These are phyloP conservation scores for Minunthozetes semirufus DNA, from an alignment of 2,888 invertebrate species.

Conservation along the genomic window DNA sequence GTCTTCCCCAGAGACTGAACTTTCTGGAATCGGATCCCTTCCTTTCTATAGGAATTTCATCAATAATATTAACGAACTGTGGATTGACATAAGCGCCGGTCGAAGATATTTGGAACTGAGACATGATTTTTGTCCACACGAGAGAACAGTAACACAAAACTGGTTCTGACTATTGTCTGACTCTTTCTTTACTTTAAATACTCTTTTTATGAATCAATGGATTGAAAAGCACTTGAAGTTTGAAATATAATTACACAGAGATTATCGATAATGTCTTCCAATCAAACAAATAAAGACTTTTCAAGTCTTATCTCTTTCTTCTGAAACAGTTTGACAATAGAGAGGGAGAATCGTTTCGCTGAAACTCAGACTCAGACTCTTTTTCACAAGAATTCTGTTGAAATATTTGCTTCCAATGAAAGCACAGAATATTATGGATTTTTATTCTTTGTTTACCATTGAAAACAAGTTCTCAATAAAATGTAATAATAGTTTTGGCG, in stretches of 20 bases:
- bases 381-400: no score
- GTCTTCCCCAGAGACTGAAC: not conserved
- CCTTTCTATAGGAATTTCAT: not conserved
- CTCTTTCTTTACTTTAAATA: not conserved
- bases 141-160: not conserved
- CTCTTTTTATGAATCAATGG: not conserved
- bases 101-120: not conserved
- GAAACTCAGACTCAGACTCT: no score
- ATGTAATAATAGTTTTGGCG: no score
- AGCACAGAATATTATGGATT: no score
- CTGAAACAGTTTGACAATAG: no score
- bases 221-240: not conserved
- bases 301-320: no score
- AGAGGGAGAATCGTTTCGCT: no score
- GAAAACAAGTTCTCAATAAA: no score
- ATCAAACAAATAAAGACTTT: no score
- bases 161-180: no score
- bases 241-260: not conserved
- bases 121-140: not conserved
- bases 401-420: no score
- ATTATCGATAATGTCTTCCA: not conserved
- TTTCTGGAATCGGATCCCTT: not conserved
- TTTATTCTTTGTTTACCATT: no score
- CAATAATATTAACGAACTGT: not conserved
- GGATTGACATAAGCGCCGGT: slow-evolving; percentile 22